A percentile compares a stretch with the other conserved stretches of the same genome.
These are phyloP conservation scores for Chloroceryle aenea DNA, from an alignment of 2,113 vertebrate genomes.

Conservation along the genomic window DNA sequence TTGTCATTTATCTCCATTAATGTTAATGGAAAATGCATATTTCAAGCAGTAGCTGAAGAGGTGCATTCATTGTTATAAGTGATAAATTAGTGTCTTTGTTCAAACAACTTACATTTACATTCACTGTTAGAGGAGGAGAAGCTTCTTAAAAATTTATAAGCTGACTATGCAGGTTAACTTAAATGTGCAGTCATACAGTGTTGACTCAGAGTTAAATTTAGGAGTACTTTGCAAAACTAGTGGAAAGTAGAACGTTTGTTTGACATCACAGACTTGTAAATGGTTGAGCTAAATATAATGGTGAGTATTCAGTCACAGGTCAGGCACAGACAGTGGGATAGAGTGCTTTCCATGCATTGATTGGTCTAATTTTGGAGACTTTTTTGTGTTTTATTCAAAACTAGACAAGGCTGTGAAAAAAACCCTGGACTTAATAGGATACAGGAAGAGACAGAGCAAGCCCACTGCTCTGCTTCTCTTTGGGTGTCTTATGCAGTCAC, in stretches of 20 bases:
- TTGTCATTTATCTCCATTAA: neutral
- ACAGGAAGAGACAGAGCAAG: neutral
- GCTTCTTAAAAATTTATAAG: slow-evolving; percentile 68
- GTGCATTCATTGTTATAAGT: slow-evolving; percentile 34
- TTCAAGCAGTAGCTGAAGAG: neutral
- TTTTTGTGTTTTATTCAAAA: slow-evolving; percentile 37
- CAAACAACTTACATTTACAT: slow-evolving; percentile 57
- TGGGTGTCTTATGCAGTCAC: neutral
- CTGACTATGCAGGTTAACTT: slow-evolving; percentile 69
- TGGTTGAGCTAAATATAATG: slow-evolving; percentile 61
- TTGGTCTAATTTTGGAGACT: slow-evolving; percentile 25
- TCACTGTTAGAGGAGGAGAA: slow-evolving; percentile 22
- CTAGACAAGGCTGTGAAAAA: neutral
- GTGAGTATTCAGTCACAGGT: slow-evolving; percentile 28
- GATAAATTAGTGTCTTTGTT: slow-evolving; percentile 64
- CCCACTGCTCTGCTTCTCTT: neutral
- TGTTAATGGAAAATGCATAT: neutral
- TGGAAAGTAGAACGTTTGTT: slow-evolving; percentile 53
- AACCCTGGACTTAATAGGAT: neutral
- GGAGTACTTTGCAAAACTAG: slow-evolving; percentile 54
- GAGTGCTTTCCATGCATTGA: neutral
- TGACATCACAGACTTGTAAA: slow-evolving; percentile 48
- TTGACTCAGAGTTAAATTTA: slow-evolving; percentile 72
- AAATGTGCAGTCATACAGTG: slow-evolving; percentile 26
- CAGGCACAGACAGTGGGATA: neutral